Conservation (phyloP, 2,888 invertebrate species). For the Eupithecia abbreviata region DNA sequence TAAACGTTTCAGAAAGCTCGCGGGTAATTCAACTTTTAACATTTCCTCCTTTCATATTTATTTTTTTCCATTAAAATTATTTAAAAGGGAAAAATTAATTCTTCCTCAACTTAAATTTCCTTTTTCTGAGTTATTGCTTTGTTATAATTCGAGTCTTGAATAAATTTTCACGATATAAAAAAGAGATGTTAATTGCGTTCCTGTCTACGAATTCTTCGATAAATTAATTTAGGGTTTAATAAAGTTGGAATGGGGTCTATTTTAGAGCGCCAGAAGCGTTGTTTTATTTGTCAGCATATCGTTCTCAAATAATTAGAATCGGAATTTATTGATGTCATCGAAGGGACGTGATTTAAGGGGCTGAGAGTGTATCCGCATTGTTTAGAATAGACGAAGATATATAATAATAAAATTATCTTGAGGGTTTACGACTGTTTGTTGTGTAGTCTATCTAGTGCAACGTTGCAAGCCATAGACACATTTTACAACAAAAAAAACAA, state of each 20-base stretch:
- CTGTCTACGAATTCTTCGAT: slow-evolving; percentile 53
- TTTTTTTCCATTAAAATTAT: slow-evolving; percentile 60
- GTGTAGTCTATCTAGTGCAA: neutral
- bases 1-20: slow-evolving; percentile 62
- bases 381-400: slow-evolving; percentile 49
- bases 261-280: slow-evolving; percentile 63
- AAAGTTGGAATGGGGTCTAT: slow-evolving; percentile 69
- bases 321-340: slow-evolving; percentile 80
- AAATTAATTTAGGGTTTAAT: slow-evolving; percentile 68
- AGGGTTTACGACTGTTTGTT: neutral
- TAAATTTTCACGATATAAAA: slow-evolving; percentile 46
- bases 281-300: slow-evolving; percentile 76
- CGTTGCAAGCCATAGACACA: no score
- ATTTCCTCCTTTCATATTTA: slow-evolving; percentile 57
- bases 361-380: slow-evolving; percentile 59
- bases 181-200: slow-evolving; percentile 57
- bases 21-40: slow-evolving; percentile 55
- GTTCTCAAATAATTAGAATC: slow-evolving; percentile 75
- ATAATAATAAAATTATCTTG: slow-evolving; percentile 50
- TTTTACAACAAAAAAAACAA: no score
- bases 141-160: slow-evolving; percentile 47
- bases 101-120: slow-evolving; percentile 47
- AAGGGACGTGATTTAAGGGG: slow-evolving; percentile 66
- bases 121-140: slow-evolving; percentile 52
- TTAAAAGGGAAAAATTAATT: slow-evolving; percentile 54